phyloP scores from a whole-genome alignment of 2,888 invertebrate species.

The Netelia melanura region DNA sequence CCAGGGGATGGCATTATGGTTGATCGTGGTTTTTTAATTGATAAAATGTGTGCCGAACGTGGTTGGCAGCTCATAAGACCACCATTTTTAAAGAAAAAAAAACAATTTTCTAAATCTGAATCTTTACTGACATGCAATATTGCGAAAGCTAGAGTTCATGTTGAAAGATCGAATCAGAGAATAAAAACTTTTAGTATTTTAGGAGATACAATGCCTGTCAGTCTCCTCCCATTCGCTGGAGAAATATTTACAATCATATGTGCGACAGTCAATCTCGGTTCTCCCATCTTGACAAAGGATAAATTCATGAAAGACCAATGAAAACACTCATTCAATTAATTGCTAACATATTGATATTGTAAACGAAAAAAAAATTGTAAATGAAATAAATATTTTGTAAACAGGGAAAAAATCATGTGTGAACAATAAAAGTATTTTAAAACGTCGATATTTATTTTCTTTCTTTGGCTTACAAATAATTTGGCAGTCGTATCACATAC shows the following conservation, averaged over 20 bases:
- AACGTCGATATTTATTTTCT: constrained; percentile 1
- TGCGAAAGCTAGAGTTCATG: constrained; percentile 22
- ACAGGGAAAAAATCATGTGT: no score
- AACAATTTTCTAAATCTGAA: constrained; percentile 28
- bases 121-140: constrained; percentile 44
- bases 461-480: background rate
- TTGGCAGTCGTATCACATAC: constrained; percentile 5
- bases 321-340: constrained; percentile 9
- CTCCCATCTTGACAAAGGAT: constrained; percentile 4
- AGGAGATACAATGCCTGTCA: constrained; percentile 18
- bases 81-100: constrained; percentile 35
- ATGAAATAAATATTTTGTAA: background rate
- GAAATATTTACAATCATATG: constrained; percentile 26
- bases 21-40: constrained; percentile 36
- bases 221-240: constrained; percentile 13
- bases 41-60: constrained; percentile 40
- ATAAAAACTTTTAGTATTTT: constrained; percentile 27
- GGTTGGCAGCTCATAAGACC: constrained; percentile 22
- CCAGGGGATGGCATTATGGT: constrained; percentile 25
- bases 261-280: constrained; percentile 17
- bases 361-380: background rate
- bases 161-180: constrained; percentile 20
- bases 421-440: background rate
- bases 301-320: constrained; percentile 19
- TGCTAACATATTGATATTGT: constrained; percentile 2